Base-by-base conservation (phyloP, 2,888 invertebrate genomes). In the Noctua fimbriata region DNA sequence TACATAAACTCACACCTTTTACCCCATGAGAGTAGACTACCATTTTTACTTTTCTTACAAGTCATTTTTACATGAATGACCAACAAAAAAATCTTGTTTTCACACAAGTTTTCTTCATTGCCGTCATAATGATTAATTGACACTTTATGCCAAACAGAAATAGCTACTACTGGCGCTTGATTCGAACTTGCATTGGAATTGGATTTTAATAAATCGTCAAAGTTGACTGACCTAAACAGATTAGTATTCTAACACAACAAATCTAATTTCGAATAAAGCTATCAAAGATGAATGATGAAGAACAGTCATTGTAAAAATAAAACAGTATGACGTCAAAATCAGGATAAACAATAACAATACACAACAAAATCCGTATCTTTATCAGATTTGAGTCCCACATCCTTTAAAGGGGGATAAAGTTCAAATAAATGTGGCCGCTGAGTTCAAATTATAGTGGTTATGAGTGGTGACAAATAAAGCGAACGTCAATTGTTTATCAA, bases 341-440 rank as follows among this genome's bases (percentile, higher is more conserved):
- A 49, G 7, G 3, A 65, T 16, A 65, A 55, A 47, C 21, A 41
- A 16, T 16, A 47, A 55, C 36, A 70, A 66, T 69, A 49, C 58
- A 81, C 63, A 66, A 76, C n/a, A 60, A 52, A 80, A 70, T 63
- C 65, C 52, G 36, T 81, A 60, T 69, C 69, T 36, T 44, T 55
- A 73, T 83, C 36, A 16, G 66, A 76, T 79, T 82, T 69, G 24
- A 81, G 69, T 76, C 28, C 63, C 69, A 81, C 87, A 76, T 88
- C 89, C 88, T 79, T 76, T 83, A 32, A 70, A 81, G 74, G 70
- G 69, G 74, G 70, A 78, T 84, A 81, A 77, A 72, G 67, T 87
- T 63, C 60, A 76, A 81, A 72, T 72, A 73, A 80, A 70, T 75
- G 32, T 80, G 76, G 72, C 86, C 70, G 55, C 41, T 32, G 49